phyloP scores from a whole-genome alignment of 1,140 invertebrate species.

The Danaus plexippus region DNA sequence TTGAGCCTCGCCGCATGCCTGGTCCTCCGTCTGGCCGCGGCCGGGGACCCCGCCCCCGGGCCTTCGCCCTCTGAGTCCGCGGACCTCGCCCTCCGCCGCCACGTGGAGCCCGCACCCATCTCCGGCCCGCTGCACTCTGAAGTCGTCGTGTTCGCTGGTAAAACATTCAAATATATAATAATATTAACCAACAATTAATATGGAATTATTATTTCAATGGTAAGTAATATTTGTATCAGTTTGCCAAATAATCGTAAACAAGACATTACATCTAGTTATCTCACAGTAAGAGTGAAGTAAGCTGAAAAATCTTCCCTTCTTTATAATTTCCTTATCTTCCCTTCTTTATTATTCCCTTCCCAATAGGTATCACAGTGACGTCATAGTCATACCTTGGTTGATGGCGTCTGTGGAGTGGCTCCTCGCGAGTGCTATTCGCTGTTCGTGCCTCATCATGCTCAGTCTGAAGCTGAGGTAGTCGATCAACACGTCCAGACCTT shows the following conservation, averaged over 20 bases:
- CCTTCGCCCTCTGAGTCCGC: slow-evolving; percentile 41
- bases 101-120: slow-evolving; percentile 30
- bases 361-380: too few species aligned
- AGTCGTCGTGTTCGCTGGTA: slow-evolving; percentile 51
- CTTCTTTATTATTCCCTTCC: too few species aligned
- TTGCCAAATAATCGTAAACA: too few species aligned
- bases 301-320: too few species aligned
- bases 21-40: slow-evolving; percentile 74
- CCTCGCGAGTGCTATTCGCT: slow-evolving; percentile 80
- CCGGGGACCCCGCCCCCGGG: slow-evolving; percentile 42
- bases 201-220: too few species aligned
- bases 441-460: slow-evolving; percentile 92
- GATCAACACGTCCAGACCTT: slow-evolving; percentile 95
- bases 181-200: too few species aligned
- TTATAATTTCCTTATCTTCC: too few species aligned
- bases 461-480: slow-evolving; percentile 97
- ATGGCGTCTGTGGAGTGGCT: slow-evolving; percentile 79
- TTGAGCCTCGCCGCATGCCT: slow-evolving; percentile 91
- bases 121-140: slow-evolving; percentile 54
- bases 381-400: slow-evolving; percentile 53
- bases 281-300: too few species aligned
- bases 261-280: too few species aligned
- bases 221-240: too few species aligned
- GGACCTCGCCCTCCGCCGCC: slow-evolving; percentile 43
- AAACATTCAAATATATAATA: neutral